Evolutionary conservation across 2,888 invertebrate species (phyloP).

Genomic region (Syritta pipiens): DNA sequence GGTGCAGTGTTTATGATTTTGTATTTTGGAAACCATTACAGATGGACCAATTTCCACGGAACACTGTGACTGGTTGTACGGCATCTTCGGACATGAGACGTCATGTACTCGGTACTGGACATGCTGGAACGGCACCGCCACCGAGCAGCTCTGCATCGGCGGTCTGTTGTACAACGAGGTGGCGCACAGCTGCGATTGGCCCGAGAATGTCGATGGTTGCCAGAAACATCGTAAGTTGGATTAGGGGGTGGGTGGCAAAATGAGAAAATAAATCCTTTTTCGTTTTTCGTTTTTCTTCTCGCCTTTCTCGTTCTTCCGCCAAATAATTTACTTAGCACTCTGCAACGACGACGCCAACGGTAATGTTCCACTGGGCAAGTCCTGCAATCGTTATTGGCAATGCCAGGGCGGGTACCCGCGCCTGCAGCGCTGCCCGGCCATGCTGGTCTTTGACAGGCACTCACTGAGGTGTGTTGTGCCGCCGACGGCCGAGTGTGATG

Average conservation of each 20-base stretch:
- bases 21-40: slow-evolving; percentile 75
- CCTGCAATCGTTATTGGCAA: slow-evolving; percentile 96
- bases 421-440: slow-evolving; percentile 93
- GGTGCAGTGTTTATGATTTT: slow-evolving; percentile 58
- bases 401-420: slow-evolving; percentile 96
- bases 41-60: slow-evolving; percentile 91
- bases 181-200: slow-evolving; percentile 96
- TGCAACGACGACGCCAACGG: slow-evolving; percentile 95
- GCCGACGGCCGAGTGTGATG: slow-evolving; percentile 93
- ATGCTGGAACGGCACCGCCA: slow-evolving; percentile 96
- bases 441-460: slow-evolving; percentile 91
- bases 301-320: neutral
- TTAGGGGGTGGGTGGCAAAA: no score
- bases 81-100: slow-evolving; percentile 95
- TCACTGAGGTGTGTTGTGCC: slow-evolving; percentile 92
- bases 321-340: slow-evolving; percentile 83
- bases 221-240: slow-evolving; percentile 92
- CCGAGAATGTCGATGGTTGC: slow-evolving; percentile 94
- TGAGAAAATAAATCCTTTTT: no score
- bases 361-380: slow-evolving; percentile 93
- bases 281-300: slow-evolving; percentile 3
- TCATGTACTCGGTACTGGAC: slow-evolving; percentile 97
- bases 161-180: slow-evolving; percentile 94
- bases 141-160: slow-evolving; percentile 94
- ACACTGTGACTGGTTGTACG: slow-evolving; percentile 95